phyloP scores from a whole-genome alignment of 2,113 vertebrate species.

The Tricholaema leucomelas region DNA sequence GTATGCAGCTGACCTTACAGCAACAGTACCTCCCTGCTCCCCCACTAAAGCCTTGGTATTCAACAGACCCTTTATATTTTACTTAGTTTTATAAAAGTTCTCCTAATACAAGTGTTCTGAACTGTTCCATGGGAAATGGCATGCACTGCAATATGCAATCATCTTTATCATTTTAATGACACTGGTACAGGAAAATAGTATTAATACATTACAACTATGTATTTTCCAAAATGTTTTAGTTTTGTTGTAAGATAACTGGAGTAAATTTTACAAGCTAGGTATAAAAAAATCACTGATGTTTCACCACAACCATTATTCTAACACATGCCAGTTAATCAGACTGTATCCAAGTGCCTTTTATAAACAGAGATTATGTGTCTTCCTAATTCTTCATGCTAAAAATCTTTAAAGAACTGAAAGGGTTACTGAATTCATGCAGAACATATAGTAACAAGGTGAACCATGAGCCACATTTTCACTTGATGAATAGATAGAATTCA shows the following conservation, averaged over 20 bases:
- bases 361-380: constrained; percentile 7
- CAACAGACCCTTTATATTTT: neutral
- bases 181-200: neutral
- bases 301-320: neutral
- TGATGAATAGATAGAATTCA: constrained; percentile 37
- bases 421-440: constrained; percentile 25
- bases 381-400: constrained; percentile 19
- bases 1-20: neutral
- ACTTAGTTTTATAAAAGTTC: neutral
- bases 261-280: neutral
- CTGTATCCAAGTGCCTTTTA: neutral
- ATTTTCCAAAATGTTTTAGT: neutral
- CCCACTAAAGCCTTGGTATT: neutral
- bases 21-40: neutral
- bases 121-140: neutral
- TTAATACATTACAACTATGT: neutral
- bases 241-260: neutral
- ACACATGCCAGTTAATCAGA: neutral
- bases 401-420: constrained; percentile 22
- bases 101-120: neutral
- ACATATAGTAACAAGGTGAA: constrained; percentile 4
- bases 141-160: neutral
- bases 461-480: constrained; percentile 16
- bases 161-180: neutral
- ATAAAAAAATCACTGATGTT: constrained; percentile 15